phyloP scores from a whole-genome alignment of 2,797 vertebrate species.

The Aselliscus stoliczkanus region DNA sequence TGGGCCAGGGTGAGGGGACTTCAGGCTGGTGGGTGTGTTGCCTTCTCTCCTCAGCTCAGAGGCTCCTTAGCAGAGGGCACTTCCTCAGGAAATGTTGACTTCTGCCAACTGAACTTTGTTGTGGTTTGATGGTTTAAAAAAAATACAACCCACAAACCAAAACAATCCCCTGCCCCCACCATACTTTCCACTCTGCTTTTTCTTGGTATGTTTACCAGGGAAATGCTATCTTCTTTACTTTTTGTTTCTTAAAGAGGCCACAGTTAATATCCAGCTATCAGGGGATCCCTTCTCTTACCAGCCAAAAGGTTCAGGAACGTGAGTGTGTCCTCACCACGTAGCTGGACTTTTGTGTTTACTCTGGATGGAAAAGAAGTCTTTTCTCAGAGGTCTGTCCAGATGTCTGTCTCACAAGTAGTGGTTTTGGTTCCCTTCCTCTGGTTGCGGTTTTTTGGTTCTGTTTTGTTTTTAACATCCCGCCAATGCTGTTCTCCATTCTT shows the following conservation, averaged over 20 bases:
- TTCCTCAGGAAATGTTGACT: neutral
- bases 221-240: neutral
- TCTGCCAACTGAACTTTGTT: neutral
- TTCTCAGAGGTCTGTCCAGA: constrained; percentile 31
- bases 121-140: neutral
- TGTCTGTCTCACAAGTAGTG: neutral
- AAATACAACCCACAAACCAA: neutral
- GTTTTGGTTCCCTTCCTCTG: neutral
- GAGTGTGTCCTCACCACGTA: neutral
- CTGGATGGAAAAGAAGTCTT: constrained; percentile 43
- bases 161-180: neutral
- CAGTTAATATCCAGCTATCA: neutral
- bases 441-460: neutral
- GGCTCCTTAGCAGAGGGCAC: neutral
- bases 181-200: neutral
- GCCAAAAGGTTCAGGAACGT: constrained; percentile 42
- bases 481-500: neutral
- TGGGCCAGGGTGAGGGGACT: neutral
- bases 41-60: neutral
- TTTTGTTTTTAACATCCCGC: neutral
- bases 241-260: constrained; percentile 29
- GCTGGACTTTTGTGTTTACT: constrained; percentile 57
- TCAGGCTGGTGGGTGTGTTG: neutral
- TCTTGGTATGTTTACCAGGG: neutral
- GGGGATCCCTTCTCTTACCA: constrained; percentile 35